These are phyloP conservation scores for Ophion costatus DNA, from an alignment of 2,888 invertebrate genomes.

Conservation along the genomic window DNA sequence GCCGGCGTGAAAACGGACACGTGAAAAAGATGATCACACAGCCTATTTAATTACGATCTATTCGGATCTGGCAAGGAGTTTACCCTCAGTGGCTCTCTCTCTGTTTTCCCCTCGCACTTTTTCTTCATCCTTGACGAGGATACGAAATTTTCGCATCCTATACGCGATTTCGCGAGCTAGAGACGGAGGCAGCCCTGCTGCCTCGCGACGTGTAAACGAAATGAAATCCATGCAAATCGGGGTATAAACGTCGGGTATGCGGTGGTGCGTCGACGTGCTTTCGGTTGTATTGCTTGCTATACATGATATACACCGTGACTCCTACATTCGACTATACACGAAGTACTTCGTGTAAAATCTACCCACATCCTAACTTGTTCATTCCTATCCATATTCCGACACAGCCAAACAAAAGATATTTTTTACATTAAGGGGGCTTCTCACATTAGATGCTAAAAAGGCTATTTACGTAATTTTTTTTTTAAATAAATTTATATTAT, in stretches of 20 bases:
- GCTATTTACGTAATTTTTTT: too few relatives aligned
- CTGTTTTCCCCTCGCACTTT: neutral
- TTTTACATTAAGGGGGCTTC: too few relatives aligned
- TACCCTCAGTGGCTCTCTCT: slow-evolving; percentile 21
- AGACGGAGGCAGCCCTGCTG: neutral
- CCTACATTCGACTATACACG: neutral
- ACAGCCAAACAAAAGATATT: neutral
- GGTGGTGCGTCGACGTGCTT: slow-evolving; percentile 38
- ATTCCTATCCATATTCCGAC: neutral
- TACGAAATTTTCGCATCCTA: slow-evolving; percentile 25
- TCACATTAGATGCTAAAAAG: too few relatives aligned
- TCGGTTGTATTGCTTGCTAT: slow-evolving; percentile 17
- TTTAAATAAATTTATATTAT: too few relatives aligned
- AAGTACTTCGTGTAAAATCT: neutral
- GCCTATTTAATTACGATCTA: neutral
- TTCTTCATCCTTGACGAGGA: neutral
- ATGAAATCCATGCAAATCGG: slow-evolving; percentile 81
- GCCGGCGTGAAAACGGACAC: neutral
- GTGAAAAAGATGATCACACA: slow-evolving; percentile 6
- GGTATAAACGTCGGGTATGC: slow-evolving; percentile 56
- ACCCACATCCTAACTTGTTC: neutral
- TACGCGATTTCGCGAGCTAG: neutral
- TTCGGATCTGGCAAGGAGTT: slow-evolving; percentile 6
- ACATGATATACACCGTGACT: slow-evolving; percentile 5
- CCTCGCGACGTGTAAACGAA: slow-evolving; percentile 75